Base-by-base conservation (phyloP, 2,797 vertebrate species). In the Rhinoraja longicauda region DNA sequence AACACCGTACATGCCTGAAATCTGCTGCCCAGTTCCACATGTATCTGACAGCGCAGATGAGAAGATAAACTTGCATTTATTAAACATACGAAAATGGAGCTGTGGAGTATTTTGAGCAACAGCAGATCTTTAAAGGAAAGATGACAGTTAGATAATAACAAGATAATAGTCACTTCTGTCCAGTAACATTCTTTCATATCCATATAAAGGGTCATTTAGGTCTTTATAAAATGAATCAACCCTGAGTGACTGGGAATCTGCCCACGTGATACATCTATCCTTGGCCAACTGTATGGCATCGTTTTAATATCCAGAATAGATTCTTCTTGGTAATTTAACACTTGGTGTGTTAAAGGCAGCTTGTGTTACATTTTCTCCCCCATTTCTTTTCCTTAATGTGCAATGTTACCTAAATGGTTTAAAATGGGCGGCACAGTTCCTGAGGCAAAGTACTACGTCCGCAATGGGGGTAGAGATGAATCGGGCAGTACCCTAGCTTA, bases 211-310 rank as follows among this genome's bases (percentile, higher is more conserved):
- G 70, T 72, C 39, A 92, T 24, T 92, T 92, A 73, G 72, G 90
- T 75, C 90, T 92, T 57, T 75, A 36, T 29, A 92, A 92, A 92
- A 75, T 92, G 70, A 73, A 53, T 73, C 90, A 92, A 53, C 21
- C 26, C 32, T 92, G 72, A 92, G 26, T 53, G 32, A 24, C 36
- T 92, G 70, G 67, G 53, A 45, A 7, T 36, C 39, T 92, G 39
- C 70, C 4, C 24, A 10, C 19, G 26, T 45, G 24, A 39, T 45
- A 92, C 73, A 70, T 26, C 36, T 45, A 29, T 72, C 70, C 32
- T 62, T 19, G 1, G 67, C 67, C 88, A 91, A 29, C 90, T 75
- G 70, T 29, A 92, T 75, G 45, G 70, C 90, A 75, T 73, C 90
- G 92, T 92, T 92, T 92, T 75, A 92, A 73, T 92, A 4, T 73